A percentile compares a stretch with the other conserved stretches of the same genome.
Conservation (phyloP, 2,113 vertebrate genomes). For the Merops nubicus region DNA sequence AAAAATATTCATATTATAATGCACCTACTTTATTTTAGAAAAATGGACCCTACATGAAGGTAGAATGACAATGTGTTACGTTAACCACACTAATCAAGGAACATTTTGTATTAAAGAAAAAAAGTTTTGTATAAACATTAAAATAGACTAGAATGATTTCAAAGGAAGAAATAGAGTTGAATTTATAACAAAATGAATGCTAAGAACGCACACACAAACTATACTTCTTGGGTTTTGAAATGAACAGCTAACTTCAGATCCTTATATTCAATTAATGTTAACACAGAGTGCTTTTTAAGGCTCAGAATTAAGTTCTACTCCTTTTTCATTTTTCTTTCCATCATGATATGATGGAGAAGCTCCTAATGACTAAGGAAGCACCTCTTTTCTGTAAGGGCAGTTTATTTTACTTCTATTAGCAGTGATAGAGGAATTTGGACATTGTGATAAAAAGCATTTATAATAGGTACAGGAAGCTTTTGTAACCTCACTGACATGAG, state of each 20-base stretch:
- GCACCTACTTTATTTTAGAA: neutral
- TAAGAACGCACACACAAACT: neutral
- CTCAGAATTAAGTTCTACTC: neutral
- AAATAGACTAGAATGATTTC: neutral
- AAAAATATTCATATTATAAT: neutral
- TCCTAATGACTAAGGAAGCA: neutral
- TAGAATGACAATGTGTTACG: neutral
- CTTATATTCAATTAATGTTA: neutral
- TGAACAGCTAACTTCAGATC: neutral
- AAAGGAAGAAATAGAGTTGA: neutral
- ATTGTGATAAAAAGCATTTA: neutral
- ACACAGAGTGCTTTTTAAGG: neutral
- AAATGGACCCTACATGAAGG: neutral
- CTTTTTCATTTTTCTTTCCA: neutral
- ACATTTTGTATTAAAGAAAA: neutral
- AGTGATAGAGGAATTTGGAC: neutral
- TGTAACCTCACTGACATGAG: neutral
- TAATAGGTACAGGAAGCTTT: neutral
- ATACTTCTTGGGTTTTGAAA: neutral
- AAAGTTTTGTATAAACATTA: neutral
- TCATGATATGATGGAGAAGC: neutral
- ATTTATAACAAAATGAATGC: neutral
- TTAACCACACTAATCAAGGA: neutral
- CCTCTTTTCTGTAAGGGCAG: neutral
- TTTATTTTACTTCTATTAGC: neutral